Evolutionary conservation across 2,888 invertebrate genomes (phyloP).

Genomic region (Orchesellides sinensis): DNA sequence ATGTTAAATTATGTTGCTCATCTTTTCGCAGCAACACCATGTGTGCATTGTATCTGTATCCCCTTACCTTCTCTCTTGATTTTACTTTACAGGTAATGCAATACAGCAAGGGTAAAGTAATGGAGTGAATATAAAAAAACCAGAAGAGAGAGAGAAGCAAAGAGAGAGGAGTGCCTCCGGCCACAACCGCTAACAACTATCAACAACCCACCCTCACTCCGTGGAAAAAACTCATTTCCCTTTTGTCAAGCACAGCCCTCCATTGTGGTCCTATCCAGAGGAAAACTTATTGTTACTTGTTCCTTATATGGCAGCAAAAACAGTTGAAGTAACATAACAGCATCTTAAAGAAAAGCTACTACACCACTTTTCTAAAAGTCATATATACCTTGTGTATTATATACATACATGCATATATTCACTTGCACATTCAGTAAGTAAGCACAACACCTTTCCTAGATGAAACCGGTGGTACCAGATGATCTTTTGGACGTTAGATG

Average conservation of each 20-base stretch:
- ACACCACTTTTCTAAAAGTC: too few species aligned
- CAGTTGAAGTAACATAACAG: conserved; percentile 38
- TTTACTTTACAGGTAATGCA: conserved; percentile 26
- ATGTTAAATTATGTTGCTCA: too few species aligned
- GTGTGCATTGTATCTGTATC: conserved; percentile 9
- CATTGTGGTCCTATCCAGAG: conserved; percentile 65
- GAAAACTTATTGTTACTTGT: conserved; percentile 64
- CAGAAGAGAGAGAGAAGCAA: conserved; percentile 5
- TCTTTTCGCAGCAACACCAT: background rate
- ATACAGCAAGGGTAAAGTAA: background rate
- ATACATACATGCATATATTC: background rate
- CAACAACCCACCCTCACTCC: conserved; percentile 74
- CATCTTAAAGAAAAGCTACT: conserved; percentile 28
- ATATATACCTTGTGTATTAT: too few species aligned
- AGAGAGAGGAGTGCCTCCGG: conserved; percentile 69
- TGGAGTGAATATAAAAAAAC: conserved; percentile 21
- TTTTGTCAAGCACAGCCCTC: conserved; percentile 73
- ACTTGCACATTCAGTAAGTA: background rate
- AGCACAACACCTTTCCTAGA: conserved; percentile 21
- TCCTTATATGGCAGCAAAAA: conserved; percentile 61
- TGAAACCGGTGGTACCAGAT: conserved; percentile 50
- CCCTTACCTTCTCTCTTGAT: conserved; percentile 1
- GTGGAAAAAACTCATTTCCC: conserved; percentile 74
- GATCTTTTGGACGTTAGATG: conserved; percentile 31
- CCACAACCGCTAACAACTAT: conserved; percentile 75